Evolutionary conservation across 1,140 invertebrate species (phyloP).

Genomic region (Diabrotica undecimpunctata): DNA sequence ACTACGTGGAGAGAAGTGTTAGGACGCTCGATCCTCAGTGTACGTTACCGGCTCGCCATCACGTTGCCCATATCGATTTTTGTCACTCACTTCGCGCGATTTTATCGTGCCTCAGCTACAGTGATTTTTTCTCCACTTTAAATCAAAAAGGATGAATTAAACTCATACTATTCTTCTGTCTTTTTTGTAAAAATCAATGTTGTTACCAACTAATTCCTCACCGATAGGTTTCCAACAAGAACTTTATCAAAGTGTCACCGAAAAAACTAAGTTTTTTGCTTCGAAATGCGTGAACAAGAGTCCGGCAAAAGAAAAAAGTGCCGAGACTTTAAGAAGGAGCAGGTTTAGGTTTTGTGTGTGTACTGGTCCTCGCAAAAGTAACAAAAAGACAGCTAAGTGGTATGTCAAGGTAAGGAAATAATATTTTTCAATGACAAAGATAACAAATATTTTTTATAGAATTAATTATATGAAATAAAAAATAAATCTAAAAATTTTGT

Average conservation of each 20-base stretch:
- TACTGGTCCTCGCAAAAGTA: conserved; percentile 35
- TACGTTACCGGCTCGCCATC: neutral
- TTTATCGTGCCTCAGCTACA: neutral
- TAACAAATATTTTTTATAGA: too few relatives aligned
- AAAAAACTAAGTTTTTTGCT: conserved; percentile 47
- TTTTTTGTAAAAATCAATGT: conserved; percentile 28
- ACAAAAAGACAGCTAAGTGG: conserved; percentile 46
- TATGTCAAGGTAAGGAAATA: conserved; percentile 49
- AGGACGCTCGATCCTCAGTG: neutral
- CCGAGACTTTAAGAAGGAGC: conserved; percentile 29
- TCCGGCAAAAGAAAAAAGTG: conserved; percentile 28
- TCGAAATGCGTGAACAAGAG: conserved; percentile 41
- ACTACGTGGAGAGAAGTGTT: neutral
- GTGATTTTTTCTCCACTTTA: neutral
- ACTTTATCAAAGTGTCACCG: conserved; percentile 41
- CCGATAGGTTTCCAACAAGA: conserved; percentile 41
- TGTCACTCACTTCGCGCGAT: neutral
- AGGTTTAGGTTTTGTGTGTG: conserved; percentile 43
- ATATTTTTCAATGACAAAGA: neutral
- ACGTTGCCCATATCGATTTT: neutral
- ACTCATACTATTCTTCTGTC: neutral
- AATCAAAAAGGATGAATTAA: neutral
- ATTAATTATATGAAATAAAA: too few relatives aligned
- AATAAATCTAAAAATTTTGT: too few relatives aligned
- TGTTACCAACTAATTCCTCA: conserved; percentile 39